Conservation (phyloP, 2,797 vertebrate species). For the Malurus splendens region DNA sequence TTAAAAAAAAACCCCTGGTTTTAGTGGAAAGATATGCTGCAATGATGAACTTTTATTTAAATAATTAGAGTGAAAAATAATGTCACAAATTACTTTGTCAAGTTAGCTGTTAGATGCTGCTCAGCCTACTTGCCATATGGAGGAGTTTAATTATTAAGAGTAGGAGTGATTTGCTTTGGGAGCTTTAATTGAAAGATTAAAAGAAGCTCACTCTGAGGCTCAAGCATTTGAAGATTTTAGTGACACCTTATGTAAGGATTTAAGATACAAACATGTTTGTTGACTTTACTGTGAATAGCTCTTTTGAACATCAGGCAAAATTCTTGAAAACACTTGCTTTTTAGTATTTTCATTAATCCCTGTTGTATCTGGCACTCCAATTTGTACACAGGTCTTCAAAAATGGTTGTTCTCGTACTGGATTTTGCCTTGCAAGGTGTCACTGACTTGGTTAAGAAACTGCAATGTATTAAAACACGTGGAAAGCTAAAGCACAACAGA, state of each 20-base stretch:
- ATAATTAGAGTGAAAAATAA: background rate
- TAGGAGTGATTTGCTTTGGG: slow-evolving; percentile 46
- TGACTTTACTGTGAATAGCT: background rate
- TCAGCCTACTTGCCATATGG: slow-evolving; percentile 56
- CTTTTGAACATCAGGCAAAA: background rate
- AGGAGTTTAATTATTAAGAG: slow-evolving; percentile 57
- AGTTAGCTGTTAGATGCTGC: slow-evolving; percentile 33
- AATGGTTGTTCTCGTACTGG: accelerated
- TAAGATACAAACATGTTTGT: background rate
- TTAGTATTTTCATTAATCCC: background rate
- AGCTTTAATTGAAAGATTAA: slow-evolving; percentile 53
- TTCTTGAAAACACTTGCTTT: background rate
- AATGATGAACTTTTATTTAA: background rate
- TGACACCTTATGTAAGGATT: slow-evolving; percentile 20
- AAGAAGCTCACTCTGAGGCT: background rate
- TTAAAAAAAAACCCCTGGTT: background rate
- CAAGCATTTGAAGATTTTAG: background rate
- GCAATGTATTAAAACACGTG: background rate
- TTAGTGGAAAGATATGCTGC: background rate
- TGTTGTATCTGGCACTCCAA: background rate
- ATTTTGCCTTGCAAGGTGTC: background rate
- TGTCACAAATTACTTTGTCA: slow-evolving; percentile 36
- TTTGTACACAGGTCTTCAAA: background rate
- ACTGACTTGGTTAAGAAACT: background rate
- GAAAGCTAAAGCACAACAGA: background rate